These are phyloP conservation scores for Acanthosepion pharaonis DNA, from an alignment of 2,888 invertebrate genomes.

Conservation along the genomic window DNA sequence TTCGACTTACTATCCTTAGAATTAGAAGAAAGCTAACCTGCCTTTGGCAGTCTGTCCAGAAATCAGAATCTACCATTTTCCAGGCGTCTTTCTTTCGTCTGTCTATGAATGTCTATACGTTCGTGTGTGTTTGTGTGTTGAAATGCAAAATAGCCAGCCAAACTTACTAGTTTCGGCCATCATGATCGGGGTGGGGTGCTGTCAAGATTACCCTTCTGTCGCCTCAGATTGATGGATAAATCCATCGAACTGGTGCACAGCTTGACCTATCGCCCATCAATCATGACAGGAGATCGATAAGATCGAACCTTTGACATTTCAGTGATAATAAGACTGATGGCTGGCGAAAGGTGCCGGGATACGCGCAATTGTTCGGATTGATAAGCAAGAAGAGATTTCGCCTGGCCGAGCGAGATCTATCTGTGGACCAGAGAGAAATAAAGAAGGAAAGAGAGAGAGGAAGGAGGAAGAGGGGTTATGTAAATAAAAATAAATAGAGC, in stretches of 20 bases:
- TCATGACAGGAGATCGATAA: background rate
- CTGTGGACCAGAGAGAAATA: background rate
- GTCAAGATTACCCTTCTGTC: background rate
- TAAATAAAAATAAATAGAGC: background rate
- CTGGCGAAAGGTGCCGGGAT: background rate
- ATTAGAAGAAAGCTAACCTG: background rate
- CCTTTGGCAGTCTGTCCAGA: background rate
- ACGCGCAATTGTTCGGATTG: background rate
- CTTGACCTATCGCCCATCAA: conserved; percentile 22
- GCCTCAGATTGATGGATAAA: background rate
- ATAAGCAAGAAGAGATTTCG: background rate
- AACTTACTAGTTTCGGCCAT: background rate
- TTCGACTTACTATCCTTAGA: background rate
- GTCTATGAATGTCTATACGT: background rate
- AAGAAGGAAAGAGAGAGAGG: background rate
- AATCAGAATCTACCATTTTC: background rate
- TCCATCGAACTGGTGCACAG: background rate
- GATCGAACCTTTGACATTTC: background rate
- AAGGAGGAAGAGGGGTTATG: fast-evolving
- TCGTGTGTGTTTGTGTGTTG: background rate
- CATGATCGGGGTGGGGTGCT: background rate
- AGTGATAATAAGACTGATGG: background rate
- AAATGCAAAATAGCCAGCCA: background rate
- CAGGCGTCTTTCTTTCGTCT: background rate
- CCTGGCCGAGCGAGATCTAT: background rate